phyloP scores from a whole-genome alignment of 2,113 vertebrate genomes.

The Zosterops lateralis region DNA sequence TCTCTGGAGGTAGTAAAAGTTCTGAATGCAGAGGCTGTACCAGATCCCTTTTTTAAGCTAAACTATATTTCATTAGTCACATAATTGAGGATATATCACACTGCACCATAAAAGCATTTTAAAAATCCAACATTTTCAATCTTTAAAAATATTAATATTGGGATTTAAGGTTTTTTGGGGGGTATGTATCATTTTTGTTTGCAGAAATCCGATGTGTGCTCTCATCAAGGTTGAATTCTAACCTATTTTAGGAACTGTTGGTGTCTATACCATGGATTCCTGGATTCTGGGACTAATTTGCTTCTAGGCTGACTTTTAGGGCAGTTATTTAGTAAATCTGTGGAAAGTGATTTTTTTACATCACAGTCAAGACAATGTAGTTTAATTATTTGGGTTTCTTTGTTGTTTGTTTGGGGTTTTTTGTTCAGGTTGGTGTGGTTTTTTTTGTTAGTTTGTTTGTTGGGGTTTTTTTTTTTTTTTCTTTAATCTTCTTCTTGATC shows the following conservation, averaged over 20 bases:
- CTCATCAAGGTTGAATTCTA: background rate
- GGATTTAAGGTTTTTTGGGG: rapidly evolving
- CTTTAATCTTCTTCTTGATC: slow-evolving; percentile 2
- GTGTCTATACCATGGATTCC: background rate
- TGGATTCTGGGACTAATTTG: background rate
- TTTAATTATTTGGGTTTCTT: background rate
- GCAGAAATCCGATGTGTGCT: background rate
- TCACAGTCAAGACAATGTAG: background rate
- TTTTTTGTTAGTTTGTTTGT: background rate
- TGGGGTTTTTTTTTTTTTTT: background rate
- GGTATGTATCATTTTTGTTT: background rate
- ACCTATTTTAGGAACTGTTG: background rate
- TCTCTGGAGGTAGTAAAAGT: background rate
- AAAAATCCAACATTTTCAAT: background rate
- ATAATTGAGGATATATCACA: background rate
- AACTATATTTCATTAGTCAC: background rate
- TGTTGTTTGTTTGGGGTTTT: too few relatives aligned
- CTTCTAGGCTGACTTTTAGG: background rate
- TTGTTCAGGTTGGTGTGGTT: background rate
- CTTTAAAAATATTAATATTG: background rate
- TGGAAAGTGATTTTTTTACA: slow-evolving; percentile 37
- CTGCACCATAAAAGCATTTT: background rate
- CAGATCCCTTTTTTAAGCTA: background rate
- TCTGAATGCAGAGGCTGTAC: background rate
- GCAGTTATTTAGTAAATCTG: background rate